Conservation (phyloP, 2,888 invertebrate species). For the Rhagophthalmus giganteus region DNA sequence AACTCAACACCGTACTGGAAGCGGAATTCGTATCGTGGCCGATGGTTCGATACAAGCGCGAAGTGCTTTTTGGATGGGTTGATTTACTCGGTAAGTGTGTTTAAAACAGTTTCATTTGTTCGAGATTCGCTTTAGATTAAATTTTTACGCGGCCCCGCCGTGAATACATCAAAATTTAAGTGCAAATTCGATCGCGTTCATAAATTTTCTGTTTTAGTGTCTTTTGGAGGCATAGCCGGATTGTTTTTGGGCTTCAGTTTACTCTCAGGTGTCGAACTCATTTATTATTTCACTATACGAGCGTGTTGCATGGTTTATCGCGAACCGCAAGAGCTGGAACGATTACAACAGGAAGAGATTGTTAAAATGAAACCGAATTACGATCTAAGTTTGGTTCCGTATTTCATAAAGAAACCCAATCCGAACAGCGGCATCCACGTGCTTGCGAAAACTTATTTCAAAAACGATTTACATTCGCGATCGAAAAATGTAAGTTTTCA, state of each 20-base stretch:
- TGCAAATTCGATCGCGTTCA: too few relatives aligned
- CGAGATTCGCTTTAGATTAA: too few relatives aligned
- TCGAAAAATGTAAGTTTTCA: slow-evolving; percentile 7
- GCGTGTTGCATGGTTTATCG: slow-evolving; percentile 65
- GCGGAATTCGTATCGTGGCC: slow-evolving; percentile 78
- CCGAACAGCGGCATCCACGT: slow-evolving; percentile 42
- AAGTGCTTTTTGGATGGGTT: slow-evolving; percentile 83
- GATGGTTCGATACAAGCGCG: slow-evolving; percentile 75
- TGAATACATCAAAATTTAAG: too few relatives aligned
- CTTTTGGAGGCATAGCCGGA: slow-evolving; percentile 68
- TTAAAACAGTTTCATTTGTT: slow-evolving; percentile 2
- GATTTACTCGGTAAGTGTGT: slow-evolving; percentile 70
- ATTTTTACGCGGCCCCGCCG: too few relatives aligned
- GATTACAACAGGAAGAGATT: slow-evolving; percentile 55
- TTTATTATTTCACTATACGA: slow-evolving; percentile 76
- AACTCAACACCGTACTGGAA: slow-evolving; percentile 51
- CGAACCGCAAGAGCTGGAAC: slow-evolving; percentile 57
- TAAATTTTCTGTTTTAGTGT: slow-evolving; percentile 60
- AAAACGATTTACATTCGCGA: slow-evolving; percentile 3
- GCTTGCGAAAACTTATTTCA: slow-evolving; percentile 32
- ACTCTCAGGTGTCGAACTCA: slow-evolving; percentile 73
- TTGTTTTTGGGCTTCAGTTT: slow-evolving; percentile 76
- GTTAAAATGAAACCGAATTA: slow-evolving; percentile 44
- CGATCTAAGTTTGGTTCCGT: slow-evolving; percentile 51
- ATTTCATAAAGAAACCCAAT: slow-evolving; percentile 44